Base-by-base conservation (phyloP, 2,797 vertebrate genomes). In the Setipinna tenuifilis region DNA sequence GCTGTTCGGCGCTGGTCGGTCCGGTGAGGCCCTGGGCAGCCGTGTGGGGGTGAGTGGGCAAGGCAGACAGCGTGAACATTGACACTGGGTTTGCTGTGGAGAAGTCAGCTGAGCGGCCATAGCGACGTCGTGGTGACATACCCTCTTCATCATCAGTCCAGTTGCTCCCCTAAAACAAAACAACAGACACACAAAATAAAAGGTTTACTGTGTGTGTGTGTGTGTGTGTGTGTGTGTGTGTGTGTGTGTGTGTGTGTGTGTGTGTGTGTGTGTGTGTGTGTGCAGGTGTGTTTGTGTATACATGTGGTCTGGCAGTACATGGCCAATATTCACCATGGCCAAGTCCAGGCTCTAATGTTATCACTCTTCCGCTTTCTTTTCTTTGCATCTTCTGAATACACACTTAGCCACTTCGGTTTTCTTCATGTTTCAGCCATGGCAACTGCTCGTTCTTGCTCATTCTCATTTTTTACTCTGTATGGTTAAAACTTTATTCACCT, bases 71-170 rank as follows among this genome's bases (percentile, higher is more conserved):
- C 0, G 95, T 94, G 86, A 97, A 96, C 85, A 90, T 85, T 0
- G 92, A 87, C 0, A 94, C 93, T 61, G 95, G 93, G 31, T 95
- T 89, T 86, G 94, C 92, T 35, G 93, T 90, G 91, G 92, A 93
- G 81, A 95, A 91, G 82, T 97, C 96, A 84, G 93, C 96, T 11
- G 93, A 94, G 85, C 98, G 97, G 93, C 96, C 96, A 86, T 93
- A 95, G 19, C 96, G 93, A 86, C 89, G 89, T 59, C 87, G 88
- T 88, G 90, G 88, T 86, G 86, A 90, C 25, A 89, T 89, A 5
- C 93, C 93, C 86, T 91, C 88, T 87, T 92, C 89, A 54, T 92
- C 57, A 85, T 14, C 86, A 35, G 93, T 94, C 84, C 93, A 88
- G 84, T 92, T 88, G 48, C 89, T 83, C 87, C 92, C 93, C 97